A percentile compares a stretch with the other conserved stretches of the same genome.
Evolutionary conservation across 2,888 invertebrate genomes (phyloP).

Genomic region (Melikaiella ostensackeni): DNA sequence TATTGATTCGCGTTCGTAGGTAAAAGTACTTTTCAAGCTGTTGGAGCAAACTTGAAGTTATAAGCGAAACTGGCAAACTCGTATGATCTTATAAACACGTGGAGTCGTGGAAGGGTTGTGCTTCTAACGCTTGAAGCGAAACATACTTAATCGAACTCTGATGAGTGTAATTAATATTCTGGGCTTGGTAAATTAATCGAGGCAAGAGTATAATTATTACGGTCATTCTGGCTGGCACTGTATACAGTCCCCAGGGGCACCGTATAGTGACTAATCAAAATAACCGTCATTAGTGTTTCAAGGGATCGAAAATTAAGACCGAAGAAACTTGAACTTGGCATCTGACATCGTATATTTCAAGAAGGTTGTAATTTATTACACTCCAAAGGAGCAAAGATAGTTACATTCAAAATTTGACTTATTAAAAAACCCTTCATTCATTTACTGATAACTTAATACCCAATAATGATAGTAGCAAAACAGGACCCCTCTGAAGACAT

Average conservation of each 20-base stretch:
- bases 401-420: background rate
- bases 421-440: background rate
- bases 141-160: conserved; percentile 59
- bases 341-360: background rate
- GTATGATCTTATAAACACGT: background rate
- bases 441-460: too few species aligned
- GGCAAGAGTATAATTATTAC: conserved; percentile 53
- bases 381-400: background rate
- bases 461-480: too few species aligned
- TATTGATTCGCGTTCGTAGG: background rate
- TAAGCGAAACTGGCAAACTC: conserved; percentile 13
- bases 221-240: background rate
- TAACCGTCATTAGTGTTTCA: background rate
- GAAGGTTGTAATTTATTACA: background rate
- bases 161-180: conserved; percentile 61
- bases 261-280: background rate
- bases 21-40: background rate
- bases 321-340: background rate
- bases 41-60: background rate
- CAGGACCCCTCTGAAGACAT: too few species aligned
- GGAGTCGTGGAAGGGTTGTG: background rate
- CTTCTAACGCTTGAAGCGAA: conserved; percentile 10
- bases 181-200: conserved; percentile 58
- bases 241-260: too few species aligned
- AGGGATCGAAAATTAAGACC: background rate